These are phyloP conservation scores for Lordiphosa andalusiaca DNA, from an alignment of 2,888 invertebrate species.

Conservation along the genomic window DNA sequence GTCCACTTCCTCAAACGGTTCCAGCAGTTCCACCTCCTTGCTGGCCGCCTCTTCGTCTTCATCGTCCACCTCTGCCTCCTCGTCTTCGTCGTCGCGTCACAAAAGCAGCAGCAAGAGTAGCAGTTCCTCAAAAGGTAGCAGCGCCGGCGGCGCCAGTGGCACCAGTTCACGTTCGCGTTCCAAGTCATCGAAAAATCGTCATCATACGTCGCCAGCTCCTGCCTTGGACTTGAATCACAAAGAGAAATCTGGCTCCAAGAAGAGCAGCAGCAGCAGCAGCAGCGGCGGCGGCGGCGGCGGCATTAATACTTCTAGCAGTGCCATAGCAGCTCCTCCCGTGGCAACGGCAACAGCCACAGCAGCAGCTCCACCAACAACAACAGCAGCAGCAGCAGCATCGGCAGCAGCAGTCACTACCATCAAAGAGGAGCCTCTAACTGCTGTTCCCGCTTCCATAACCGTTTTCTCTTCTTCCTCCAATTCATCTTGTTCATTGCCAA, in stretches of 20 bases:
- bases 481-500: constrained; percentile 75
- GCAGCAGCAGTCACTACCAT: constrained; percentile 1
- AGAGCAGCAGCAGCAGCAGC: constrained; percentile 26
- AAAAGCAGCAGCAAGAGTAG: constrained; percentile 78
- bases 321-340: constrained; percentile 29
- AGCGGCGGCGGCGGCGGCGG: constrained; percentile 22
- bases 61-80: constrained; percentile 50
- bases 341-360: constrained; percentile 9
- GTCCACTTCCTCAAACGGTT: constrained; percentile 59
- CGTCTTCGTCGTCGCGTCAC: constrained; percentile 72
- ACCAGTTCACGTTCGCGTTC: constrained; percentile 72
- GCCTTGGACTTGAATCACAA: constrained; percentile 53
- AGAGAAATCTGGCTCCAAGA: constrained; percentile 45
- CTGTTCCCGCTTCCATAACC: constrained; percentile 35
- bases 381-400: background rate
- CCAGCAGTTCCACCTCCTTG: constrained; percentile 79
- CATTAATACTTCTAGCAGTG: constrained; percentile 15
- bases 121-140: constrained; percentile 78
- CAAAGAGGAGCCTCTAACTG: constrained; percentile 34
- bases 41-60: constrained; percentile 57
- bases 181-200: constrained; percentile 64
- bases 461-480: constrained; percentile 76
- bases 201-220: constrained; percentile 52
- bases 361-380: constrained; percentile 7
- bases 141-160: constrained; percentile 58